phyloP scores from a whole-genome alignment of 2,797 vertebrate species.

The Leontocebus nigricollis region DNA sequence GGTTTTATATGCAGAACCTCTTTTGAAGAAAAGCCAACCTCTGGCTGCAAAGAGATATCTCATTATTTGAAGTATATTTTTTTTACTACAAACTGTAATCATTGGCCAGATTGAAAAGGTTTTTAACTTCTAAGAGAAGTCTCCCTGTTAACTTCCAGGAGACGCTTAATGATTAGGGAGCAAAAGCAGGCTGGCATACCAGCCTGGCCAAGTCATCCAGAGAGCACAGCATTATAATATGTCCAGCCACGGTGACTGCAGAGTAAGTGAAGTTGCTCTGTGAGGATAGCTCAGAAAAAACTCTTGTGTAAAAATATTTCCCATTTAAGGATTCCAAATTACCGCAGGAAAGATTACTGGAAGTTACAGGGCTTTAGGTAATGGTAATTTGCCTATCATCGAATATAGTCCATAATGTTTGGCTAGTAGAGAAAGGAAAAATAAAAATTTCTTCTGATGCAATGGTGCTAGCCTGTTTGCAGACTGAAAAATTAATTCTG shows the following conservation, averaged over 20 bases:
- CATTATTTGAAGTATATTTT: not conserved
- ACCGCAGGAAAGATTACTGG: not conserved
- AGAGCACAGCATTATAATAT: not conserved
- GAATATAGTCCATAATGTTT: not conserved
- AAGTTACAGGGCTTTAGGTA: not conserved
- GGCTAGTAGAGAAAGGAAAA: not conserved
- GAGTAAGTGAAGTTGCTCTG: not conserved
- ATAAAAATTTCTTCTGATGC: not conserved
- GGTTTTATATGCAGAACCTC: not conserved
- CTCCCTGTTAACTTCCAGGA: not conserved
- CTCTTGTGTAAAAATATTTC: not conserved
- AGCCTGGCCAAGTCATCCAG: not conserved
- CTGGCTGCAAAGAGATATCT: not conserved
- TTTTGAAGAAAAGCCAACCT: not conserved
- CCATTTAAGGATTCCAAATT: not conserved
- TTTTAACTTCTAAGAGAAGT: not conserved
- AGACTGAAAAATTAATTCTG: not conserved
- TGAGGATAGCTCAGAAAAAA: not conserved
- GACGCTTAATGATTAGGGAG: not conserved
- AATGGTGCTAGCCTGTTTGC: not conserved
- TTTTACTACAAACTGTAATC: not conserved
- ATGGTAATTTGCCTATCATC: not conserved
- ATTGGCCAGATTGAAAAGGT: not conserved
- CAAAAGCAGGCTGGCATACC: not conserved
- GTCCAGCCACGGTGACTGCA: not conserved